Conservation (phyloP, 2,888 invertebrate genomes). For the Drosophila conformis region DNA sequence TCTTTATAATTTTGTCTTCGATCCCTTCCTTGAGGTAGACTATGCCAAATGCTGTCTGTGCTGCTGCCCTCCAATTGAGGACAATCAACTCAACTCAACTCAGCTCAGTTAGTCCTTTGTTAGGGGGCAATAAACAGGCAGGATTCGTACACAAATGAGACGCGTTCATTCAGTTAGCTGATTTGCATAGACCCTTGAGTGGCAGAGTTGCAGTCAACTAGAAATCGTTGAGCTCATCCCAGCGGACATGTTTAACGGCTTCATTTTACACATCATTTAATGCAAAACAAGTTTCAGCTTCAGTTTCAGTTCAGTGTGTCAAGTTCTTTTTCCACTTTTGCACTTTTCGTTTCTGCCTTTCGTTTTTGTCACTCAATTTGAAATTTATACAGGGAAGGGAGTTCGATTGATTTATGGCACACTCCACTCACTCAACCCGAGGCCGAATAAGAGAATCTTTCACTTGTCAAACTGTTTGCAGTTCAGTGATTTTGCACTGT, state of each 20-base stretch:
- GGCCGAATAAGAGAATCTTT: constrained; percentile 47
- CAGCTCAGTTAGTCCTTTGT: not conserved
- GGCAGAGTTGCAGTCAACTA: constrained; percentile 30
- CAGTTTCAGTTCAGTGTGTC: constrained; percentile 28
- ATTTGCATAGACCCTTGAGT: constrained; percentile 64
- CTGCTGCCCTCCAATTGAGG: not conserved
- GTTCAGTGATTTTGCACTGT: constrained; percentile 75
- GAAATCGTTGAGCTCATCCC: constrained; percentile 58
- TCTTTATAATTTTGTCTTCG: not conserved
- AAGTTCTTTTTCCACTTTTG: constrained; percentile 26
- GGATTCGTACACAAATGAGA: constrained; percentile 9
- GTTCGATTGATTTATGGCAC: constrained; percentile 69
- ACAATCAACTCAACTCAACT: not conserved
- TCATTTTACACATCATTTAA: constrained; percentile 84
- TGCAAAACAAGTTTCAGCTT: constrained; percentile 71
- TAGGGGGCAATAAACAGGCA: constrained; percentile 14
- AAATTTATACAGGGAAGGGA: constrained; percentile 62
- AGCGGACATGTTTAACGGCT: constrained; percentile 77
- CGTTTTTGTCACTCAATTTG: constrained; percentile 74
- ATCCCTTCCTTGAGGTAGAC: not conserved
- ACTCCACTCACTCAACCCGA: constrained; percentile 16
- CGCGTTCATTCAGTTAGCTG: constrained; percentile 24
- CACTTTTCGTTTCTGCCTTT: constrained; percentile 8
- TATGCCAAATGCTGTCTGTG: not conserved
- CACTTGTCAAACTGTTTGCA: constrained; percentile 72